Percentiles rank a stretch among this genome's conserved stretches.
Conservation (phyloP, 2,888 invertebrate genomes). For the Papilio protenor region DNA sequence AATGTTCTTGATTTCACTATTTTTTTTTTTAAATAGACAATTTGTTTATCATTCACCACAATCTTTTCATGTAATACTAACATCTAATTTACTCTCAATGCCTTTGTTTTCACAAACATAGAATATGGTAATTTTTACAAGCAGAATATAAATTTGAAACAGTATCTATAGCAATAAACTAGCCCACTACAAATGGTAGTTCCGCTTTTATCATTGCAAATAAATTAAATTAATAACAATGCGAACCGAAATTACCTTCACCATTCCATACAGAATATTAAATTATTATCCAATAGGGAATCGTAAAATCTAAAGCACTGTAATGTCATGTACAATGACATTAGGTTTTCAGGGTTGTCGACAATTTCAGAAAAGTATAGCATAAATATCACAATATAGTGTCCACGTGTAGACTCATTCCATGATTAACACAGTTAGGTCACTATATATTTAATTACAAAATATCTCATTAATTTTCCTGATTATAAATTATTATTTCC, state of each 20-base stretch:
- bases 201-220: constrained; percentile 36
- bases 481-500: too few relatives aligned
- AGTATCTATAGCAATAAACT: constrained; percentile 13
- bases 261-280: constrained; percentile 37
- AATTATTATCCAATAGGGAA: constrained; percentile 47
- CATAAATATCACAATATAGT: neutral
- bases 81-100: neutral
- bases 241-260: constrained; percentile 44
- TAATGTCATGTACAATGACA: constrained; percentile 47
- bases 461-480: too few relatives aligned
- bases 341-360: constrained; percentile 1
- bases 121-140: constrained; percentile 13
- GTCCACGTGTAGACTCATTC: neutral
- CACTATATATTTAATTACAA: too few relatives aligned
- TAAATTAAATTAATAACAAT: constrained; percentile 46
- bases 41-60: neutral
- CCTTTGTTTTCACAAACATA: neutral
- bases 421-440: too few relatives aligned
- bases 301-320: constrained; percentile 47
- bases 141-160: neutral
- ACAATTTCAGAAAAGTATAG: neutral
- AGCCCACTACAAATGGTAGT: constrained; percentile 14
- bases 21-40: neutral
- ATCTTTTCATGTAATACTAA: neutral
- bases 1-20: too few relatives aligned